Percentiles rank a stretch among this genome's conserved stretches.
These are phyloP conservation scores for Magallana gigas DNA, from an alignment of 1,140 invertebrate genomes.

Conservation along the genomic window DNA sequence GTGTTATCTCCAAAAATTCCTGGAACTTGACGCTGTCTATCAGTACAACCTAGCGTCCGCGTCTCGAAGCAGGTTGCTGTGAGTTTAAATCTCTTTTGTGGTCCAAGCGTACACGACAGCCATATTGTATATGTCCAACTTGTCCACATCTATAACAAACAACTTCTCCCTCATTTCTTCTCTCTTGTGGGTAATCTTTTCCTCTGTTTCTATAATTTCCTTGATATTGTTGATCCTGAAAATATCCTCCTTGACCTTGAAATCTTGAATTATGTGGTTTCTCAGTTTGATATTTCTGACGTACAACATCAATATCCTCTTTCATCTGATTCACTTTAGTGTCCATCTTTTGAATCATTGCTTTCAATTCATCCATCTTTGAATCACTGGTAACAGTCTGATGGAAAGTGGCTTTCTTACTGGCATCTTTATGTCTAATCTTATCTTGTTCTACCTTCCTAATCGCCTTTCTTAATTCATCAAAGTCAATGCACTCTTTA, in stretches of 20 bases:
- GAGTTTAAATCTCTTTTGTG: background rate
- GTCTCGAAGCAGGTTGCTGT: background rate
- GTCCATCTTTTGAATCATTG: background rate
- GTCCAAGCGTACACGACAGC: too few relatives aligned
- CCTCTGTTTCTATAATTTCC: too few relatives aligned
- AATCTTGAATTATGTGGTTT: background rate
- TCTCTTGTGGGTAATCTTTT: too few relatives aligned
- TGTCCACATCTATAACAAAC: too few relatives aligned
- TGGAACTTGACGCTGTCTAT: background rate
- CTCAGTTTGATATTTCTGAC: background rate
- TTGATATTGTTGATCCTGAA: background rate
- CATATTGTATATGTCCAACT: too few relatives aligned
- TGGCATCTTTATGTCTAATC: too few relatives aligned
- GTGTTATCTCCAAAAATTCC: background rate
- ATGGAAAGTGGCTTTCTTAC: background rate
- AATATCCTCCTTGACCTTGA: too few relatives aligned
- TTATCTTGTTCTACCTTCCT: too few relatives aligned
- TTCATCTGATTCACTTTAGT: background rate
- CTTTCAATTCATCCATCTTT: background rate
- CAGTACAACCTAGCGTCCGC: background rate
- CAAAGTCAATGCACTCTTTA: background rate
- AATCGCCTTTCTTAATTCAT: background rate
- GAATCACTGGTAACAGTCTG: background rate
- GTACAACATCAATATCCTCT: background rate
- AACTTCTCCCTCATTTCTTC: too few relatives aligned